Base-by-base conservation (phyloP, 2,797 vertebrate species). In the Poecilia gillii region DNA sequence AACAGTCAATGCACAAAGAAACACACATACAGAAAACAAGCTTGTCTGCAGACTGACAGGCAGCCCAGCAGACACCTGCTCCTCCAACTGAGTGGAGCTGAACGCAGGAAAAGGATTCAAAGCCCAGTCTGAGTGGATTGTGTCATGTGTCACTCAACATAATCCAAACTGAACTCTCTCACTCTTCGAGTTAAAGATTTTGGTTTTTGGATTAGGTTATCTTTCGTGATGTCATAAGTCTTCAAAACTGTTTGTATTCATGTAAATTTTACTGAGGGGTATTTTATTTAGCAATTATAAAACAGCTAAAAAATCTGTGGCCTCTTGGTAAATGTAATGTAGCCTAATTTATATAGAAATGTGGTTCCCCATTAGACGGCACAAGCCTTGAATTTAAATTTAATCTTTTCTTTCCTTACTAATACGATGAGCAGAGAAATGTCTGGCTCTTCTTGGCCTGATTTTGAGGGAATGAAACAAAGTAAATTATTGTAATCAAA, bases 1-100 rank as follows among this genome's bases (percentile, higher is more conserved):
- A n/a, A 82, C 76, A 72, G 78, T 36, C 70, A 55, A 62, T 77
- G 75, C 33, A 39, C 36, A 66, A 4, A 23, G 8, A 68, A 68
- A 68, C 33, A 41, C 36, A 25, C 20, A 68, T 41, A 11, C 25
- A 68, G 64, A 41, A 11, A 68, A 68, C n/a, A 73, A 12, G 46
- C 1, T 59, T 41, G 20, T 43, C 39, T 47, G 14, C 71, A 47
- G 28, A 11, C 41, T 57, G 31, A 72, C 76, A 74, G 72, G 59
- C 33, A 64, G 23, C 39, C 46, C 49, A 4, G 62, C n/a, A 16
- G 31, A 62, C 51, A 31, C 85, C 39, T 71, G 41, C 68, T 43
- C 13, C 70, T 47, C 70, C 43, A 28, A 28, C 70, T 72, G 45
- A 31, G n/a, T 3, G 39, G 28, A 28, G 55, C 23, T 39, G 1